Conservation (phyloP, 2,113 vertebrate genomes). For the Spheniscus mendiculus region DNA sequence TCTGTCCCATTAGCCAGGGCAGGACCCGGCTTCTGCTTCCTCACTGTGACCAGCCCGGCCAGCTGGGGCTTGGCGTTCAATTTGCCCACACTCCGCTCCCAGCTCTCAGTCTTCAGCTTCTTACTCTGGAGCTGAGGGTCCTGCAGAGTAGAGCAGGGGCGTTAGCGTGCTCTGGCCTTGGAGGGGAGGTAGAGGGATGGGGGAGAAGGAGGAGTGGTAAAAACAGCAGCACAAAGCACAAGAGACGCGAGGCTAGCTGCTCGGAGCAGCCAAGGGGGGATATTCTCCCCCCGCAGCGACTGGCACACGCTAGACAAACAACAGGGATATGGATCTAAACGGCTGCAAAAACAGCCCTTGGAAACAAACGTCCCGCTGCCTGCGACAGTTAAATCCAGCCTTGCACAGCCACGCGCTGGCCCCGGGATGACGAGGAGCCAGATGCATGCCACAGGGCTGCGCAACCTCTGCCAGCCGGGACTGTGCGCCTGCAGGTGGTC, state of each 20-base stretch:
- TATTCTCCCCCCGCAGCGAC: accelerated
- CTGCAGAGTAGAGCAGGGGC: neutral
- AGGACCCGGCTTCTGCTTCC: neutral
- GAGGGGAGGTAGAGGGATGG: too few relatives aligned
- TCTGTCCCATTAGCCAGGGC: neutral
- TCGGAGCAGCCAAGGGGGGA: accelerated
- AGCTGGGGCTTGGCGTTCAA: conserved; percentile 70
- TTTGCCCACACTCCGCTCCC: conserved; percentile 83
- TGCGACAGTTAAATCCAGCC: neutral
- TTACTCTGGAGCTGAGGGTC: conserved; percentile 60
- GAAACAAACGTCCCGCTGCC: accelerated
- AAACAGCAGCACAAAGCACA: neutral
- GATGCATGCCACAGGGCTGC: neutral
- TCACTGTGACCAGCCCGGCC: conserved; percentile 81
- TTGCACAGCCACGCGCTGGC: accelerated
- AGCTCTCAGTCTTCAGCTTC: conserved; percentile 79
- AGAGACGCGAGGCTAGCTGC: accelerated
- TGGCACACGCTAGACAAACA: neutral
- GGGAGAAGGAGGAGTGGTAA: neutral
- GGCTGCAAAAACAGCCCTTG: neutral
- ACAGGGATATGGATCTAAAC: neutral
- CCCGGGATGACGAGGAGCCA: neutral
- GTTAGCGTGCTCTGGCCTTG: neutral
- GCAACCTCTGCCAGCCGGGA: neutral
- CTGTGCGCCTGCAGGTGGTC: neutral